A percentile compares a stretch with the other conserved stretches of the same genome.
phyloP scores from a whole-genome alignment of 2,113 vertebrate genomes.

The Apeltes quadracus region DNA sequence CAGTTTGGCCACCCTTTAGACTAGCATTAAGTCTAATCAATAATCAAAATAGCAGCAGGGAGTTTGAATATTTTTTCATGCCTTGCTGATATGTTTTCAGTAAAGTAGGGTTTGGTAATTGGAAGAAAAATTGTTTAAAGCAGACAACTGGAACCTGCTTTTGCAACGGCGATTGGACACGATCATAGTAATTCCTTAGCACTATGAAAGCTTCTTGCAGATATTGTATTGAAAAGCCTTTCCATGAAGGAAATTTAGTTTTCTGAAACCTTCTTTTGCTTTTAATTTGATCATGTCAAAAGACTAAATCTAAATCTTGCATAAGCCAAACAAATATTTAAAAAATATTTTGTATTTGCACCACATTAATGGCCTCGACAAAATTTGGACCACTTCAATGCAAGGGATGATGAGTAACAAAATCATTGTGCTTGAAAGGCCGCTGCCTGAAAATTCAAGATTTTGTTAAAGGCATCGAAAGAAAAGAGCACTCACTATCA shows the following conservation, averaged over 20 bases:
- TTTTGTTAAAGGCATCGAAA: conserved; percentile 45
- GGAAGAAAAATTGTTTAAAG: conserved; percentile 29
- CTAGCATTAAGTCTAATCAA: conserved; percentile 20
- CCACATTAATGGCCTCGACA: conserved; percentile 20
- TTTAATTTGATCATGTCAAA: conserved; percentile 50
- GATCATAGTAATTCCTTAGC: conserved; percentile 27
- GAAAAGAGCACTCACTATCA: conserved; percentile 37
- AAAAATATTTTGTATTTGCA: conserved; percentile 34
- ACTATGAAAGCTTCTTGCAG: not conserved
- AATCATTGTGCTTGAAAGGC: conserved; percentile 42
- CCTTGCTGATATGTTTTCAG: conserved; percentile 6
- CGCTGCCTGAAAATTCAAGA: conserved; percentile 49
- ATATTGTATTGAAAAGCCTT: conserved; percentile 24
- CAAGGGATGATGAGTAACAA: conserved; percentile 35
- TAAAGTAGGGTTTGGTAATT: conserved; percentile 6
- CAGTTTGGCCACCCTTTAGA: not conserved
- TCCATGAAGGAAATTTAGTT: conserved; percentile 7
- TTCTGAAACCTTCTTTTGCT: conserved; percentile 36
- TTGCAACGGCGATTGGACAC: not conserved
- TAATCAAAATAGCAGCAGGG: conserved; percentile 24
- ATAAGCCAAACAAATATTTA: conserved; percentile 23
- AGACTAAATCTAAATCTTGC: conserved; percentile 53
- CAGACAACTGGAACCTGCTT: conserved; percentile 17
- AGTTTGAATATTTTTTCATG: not conserved
- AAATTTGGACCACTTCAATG: conserved; percentile 23